These are phyloP conservation scores for Hedya salicella DNA, from an alignment of 2,888 invertebrate genomes.

Conservation along the genomic window DNA sequence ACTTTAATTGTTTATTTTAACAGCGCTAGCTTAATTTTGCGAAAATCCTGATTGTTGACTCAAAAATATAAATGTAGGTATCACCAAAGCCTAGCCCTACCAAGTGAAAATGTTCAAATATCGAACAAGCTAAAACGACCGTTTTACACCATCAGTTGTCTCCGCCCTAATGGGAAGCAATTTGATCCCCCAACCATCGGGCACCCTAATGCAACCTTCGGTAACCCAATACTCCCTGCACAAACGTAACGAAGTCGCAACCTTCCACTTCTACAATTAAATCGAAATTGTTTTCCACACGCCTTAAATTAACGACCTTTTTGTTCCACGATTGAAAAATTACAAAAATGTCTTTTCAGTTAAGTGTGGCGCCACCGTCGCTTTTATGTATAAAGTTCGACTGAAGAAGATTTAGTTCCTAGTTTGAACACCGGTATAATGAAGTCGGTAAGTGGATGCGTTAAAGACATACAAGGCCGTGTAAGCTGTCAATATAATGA, in stretches of 20 bases:
- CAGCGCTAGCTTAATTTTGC: too few relatives aligned
- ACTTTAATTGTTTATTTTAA: too few relatives aligned
- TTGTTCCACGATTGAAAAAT: constrained; percentile 3
- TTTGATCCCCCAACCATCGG: constrained; percentile 36
- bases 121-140: constrained; percentile 19
- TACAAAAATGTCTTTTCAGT: constrained; percentile 17
- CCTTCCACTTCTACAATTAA: not conserved
- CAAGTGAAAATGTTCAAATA: constrained; percentile 7
- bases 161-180: constrained; percentile 40
- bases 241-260: not conserved
- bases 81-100: too few relatives aligned
- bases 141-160: constrained; percentile 36
- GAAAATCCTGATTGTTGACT: too few relatives aligned
- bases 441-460: constrained; percentile 11
- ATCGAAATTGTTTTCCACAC: not conserved
- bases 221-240: constrained; percentile 23
- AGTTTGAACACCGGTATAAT: constrained; percentile 1
- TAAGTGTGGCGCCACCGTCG: not conserved
- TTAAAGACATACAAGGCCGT: constrained; percentile 16
- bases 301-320: constrained; percentile 3
- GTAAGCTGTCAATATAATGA: constrained; percentile 26
- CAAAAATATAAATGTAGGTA: too few relatives aligned
- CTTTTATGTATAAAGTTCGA: constrained; percentile 8
- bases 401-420: not conserved
- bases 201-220: constrained; percentile 42